Evolutionary conservation across 2,113 vertebrate species (phyloP), one percentile per base, ranked within the genome.

Genomic region (Charadrius vociferus): DNA sequence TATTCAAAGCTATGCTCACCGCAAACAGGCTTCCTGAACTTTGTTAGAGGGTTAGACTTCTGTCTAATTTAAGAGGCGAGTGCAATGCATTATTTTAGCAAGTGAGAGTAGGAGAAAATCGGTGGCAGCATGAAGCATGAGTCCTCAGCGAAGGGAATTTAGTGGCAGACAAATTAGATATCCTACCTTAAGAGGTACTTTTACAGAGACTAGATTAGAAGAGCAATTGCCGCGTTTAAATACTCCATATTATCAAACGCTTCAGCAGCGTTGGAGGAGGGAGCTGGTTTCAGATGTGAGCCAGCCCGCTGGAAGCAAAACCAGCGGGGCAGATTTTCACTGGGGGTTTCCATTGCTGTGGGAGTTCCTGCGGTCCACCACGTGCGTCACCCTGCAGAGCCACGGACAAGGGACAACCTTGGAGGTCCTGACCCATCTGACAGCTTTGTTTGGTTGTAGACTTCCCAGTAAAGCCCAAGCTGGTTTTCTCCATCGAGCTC

Each of bases 361-460:
- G 45, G 12, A 61, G 34, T 10, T 61, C 23, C 78, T 6, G 43
- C 45, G 23, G 3, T 18, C 18, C 26, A 16, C 3, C 1, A 2
- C 1, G 0, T 6, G 7, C 27, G 36, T 61, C 8, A 0, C 29
- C 7, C 7, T 11, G 1, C 0, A 0, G 58, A 32, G 37, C 49
- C 10, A 0, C 1, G 1, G 43, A 36, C n/a, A 34, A 63, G 49
- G 26, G n/a, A 62, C 27, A 36, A 1, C 8, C 50, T 41, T 32
- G 56, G 12, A 49, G 32, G 15, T 19, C 43, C 68, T 62, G 45
- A n/a, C 58, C 80, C 22, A 14, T 27, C 53, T 7, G 22, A 16
- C 8, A 58, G 75, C 55, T 9, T 30, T 43, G 41, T 13, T 49
- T 27, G 14, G n/a, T 21, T 56, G 30, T 12, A 56, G 49, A 20